These are phyloP conservation scores for Tenthredo notha DNA, from an alignment of 2,888 invertebrate species.

Conservation along the genomic window DNA sequence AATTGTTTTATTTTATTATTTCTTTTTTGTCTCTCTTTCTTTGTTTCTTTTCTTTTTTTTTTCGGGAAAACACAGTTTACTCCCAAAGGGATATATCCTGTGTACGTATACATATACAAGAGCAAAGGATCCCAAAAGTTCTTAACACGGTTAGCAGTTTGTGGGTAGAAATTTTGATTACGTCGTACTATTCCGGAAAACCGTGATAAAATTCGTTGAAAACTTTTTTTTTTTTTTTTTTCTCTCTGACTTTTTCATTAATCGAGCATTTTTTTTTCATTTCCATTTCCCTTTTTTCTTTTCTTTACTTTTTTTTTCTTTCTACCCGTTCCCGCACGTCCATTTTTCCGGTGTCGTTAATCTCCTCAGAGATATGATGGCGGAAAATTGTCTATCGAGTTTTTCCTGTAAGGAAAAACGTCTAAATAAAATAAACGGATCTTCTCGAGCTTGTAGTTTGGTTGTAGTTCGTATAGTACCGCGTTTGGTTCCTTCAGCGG, in stretches of 20 bases:
- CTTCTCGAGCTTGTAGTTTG: neutral
- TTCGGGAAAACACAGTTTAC: neutral
- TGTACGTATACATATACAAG: neutral
- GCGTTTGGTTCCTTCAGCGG: conserved; percentile 5
- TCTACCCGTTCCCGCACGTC: neutral
- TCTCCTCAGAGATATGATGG: neutral
- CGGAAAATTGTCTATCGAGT: neutral
- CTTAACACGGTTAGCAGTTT: conserved; percentile 46
- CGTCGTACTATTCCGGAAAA: conserved; percentile 11
- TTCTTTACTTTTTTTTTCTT: neutral
- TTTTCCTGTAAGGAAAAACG: neutral
- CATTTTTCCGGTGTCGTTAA: neutral
- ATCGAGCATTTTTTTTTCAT: neutral
- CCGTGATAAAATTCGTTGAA: neutral
- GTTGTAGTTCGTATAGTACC: neutral
- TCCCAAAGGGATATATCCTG: conserved; percentile 35
- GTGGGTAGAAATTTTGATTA: conserved; percentile 43
- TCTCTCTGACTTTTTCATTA: neutral
- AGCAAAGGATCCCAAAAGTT: conserved; percentile 34
- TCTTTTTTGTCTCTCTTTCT: neutral
- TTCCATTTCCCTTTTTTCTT: neutral
- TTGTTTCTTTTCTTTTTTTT: neutral
- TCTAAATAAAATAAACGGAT: neutral
- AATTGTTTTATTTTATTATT: conserved; percentile 19
- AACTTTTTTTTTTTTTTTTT: neutral